Conservation (phyloP, 1,140 invertebrate species). For the Pseudoatta argentina region DNA sequence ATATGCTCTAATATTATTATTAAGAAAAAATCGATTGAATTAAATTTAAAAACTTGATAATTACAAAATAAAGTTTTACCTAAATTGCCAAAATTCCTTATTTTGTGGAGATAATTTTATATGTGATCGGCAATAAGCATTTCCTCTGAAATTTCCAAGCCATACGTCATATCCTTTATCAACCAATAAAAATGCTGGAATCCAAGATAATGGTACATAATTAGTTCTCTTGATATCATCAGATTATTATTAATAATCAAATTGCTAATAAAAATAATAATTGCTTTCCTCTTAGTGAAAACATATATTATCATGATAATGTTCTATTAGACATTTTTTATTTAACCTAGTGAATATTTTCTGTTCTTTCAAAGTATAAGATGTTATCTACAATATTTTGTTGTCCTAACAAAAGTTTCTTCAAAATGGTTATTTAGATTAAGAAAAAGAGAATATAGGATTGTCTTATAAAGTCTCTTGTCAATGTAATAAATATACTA, state of each 20-base stretch:
- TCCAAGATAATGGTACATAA: background rate
- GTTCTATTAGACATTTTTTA: background rate
- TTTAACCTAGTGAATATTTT: background rate
- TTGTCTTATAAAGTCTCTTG: too few relatives aligned
- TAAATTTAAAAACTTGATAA: too few relatives aligned
- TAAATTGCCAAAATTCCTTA: conserved; percentile 53
- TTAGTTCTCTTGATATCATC: background rate
- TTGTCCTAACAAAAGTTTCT: background rate
- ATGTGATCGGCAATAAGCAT: conserved; percentile 85
- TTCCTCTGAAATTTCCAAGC: conserved; percentile 88
- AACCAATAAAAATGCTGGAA: conserved; percentile 86
- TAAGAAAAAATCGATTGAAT: too few relatives aligned
- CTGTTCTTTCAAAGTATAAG: background rate
- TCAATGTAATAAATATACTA: background rate
- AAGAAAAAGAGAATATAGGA: too few relatives aligned
- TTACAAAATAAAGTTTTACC: conserved; percentile 21
- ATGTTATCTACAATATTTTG: background rate
- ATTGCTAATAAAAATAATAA: background rate
- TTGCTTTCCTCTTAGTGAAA: background rate
- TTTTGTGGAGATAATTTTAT: conserved; percentile 77
- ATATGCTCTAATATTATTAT: too few relatives aligned
- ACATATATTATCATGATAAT: background rate
- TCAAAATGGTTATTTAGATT: too few relatives aligned
- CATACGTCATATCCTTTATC: conserved; percentile 92
- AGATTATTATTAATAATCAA: background rate